Evolutionary conservation across 2,113 vertebrate genomes (phyloP).

Genomic region (Petrocephalus microphthalmus): DNA sequence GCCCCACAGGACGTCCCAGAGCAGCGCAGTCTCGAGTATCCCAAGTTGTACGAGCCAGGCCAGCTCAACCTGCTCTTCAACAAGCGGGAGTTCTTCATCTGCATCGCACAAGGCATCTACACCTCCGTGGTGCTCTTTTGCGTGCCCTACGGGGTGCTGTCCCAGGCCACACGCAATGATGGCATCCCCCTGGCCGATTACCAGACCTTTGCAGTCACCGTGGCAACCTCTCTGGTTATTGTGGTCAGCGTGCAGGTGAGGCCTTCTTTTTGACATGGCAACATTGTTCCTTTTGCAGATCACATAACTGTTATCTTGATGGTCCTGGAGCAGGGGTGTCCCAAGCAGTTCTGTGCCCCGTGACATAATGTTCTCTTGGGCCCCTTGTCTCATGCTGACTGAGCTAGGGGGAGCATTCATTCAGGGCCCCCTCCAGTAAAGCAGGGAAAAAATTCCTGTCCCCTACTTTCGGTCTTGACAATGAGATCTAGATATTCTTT

Average conservation of each 20-base stretch:
- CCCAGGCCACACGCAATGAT: conserved; percentile 68
- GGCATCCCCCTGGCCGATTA: conserved; percentile 82
- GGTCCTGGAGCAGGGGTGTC: background rate
- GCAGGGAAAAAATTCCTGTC: background rate
- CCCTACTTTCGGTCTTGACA: background rate
- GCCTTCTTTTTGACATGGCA: background rate
- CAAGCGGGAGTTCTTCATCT: conserved; percentile 95
- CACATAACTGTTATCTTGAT: background rate
- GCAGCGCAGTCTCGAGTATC: conserved; percentile 84
- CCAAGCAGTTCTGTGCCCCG: background rate
- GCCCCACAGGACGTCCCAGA: conserved; percentile 78
- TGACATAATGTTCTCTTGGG: background rate
- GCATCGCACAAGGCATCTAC: conserved; percentile 91
- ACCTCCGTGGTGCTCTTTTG: conserved; percentile 88
- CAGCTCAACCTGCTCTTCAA: conserved; percentile 96
- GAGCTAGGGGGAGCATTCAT: background rate
- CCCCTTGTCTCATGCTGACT: background rate
- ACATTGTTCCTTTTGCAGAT: background rate
- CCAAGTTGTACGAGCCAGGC: conserved; percentile 87
- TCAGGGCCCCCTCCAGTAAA: background rate
- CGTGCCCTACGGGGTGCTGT: conserved; percentile 74
- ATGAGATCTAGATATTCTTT: too few species aligned
- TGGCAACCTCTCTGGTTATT: conserved; percentile 84
- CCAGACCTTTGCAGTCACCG: conserved; percentile 88
- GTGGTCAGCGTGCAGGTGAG: conserved; percentile 89